Base-by-base conservation (phyloP, 2,113 vertebrate species). In the Heterotis niloticus region DNA sequence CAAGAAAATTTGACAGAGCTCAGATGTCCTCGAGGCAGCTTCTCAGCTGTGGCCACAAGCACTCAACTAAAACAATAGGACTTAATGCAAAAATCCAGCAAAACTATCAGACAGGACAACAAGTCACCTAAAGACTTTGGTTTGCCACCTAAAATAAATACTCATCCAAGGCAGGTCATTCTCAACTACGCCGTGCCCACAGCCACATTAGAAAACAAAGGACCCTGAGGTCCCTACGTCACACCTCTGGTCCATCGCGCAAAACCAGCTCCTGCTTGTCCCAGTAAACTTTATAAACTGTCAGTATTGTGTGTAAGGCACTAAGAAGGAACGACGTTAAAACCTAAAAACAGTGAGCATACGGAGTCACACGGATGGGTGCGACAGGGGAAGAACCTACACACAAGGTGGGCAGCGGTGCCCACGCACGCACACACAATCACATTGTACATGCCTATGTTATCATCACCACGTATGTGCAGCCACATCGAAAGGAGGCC, bases 271-370 rank as follows among this genome's bases (percentile, higher is more conserved):
- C 92, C 89, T 85, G 84, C 86, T 86, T 86, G 90, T 91, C 92
- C 91, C 91, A 89, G 93, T 93, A 94, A 95, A 90, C 90, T 91
- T 89, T 89, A 52, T 67, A 76, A n/a, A 93, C 92, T 82, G 54
- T 93, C 88, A 89, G 93, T 92, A 90, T 89, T 20, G 91, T 96
- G 84, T 91, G 94, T 99, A 99, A 99, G 98, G 98, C 98, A 99
- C 98, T 99, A 98, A 94, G 87, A 96, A 94, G 95, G 94, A 95
- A 94, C 89, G 90, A 94, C 91, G 94, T 92, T 91, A 83, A 84
- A 93, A 92, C 91, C 92, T 93, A 93, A 44, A 93, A 93, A 92
- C 90, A 85, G 91, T 86, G 89, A 88, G 66, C 70, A 76, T 24
- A 68, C 64, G 84, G 91, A 90, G 92, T 87, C 13, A 10, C 66